Evolutionary conservation across 2,797 vertebrate genomes (phyloP), one percentile per base, ranked within the genome.

Genomic region (Molossus alvarezi): DNA sequence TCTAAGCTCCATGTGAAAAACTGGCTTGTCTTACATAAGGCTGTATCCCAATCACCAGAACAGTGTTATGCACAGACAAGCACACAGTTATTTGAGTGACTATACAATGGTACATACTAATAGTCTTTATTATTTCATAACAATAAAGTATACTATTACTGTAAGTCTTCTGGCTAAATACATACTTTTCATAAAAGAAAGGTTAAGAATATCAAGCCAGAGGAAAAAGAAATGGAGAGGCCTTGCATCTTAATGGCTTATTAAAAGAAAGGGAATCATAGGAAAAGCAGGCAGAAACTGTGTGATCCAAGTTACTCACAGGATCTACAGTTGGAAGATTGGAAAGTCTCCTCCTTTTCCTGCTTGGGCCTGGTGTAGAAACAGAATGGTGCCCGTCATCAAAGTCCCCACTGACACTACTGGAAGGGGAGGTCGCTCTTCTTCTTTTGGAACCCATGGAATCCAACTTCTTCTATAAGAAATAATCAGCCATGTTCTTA

Each of bases 261-360:
- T 79, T 82, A 79, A 75, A 95, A 53, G 10, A 27, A 37, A 87
- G 15, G 5, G 76, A 95, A 88, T n/a, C 1, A 2, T 20, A 23
- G 27, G 8, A 60, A 90, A 88, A 64, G 45, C 27, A 91, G n/a
- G 33, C 58, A 90, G 79, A 86, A 93, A 98, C 91, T 2, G 11
- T 29, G 23, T 17, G 53, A 73, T 18, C 77, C 60, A 89, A 96
- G 77, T 20, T 97, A 98, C 99, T 99, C 99, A 99, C 99, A 98
- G 99, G 99, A 99, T 99, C 99, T 96, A 99, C 99, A 87, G 99
- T 99, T 71, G 99, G 99, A 98, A 99, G 99, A 98, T 99, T 99
- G 96, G 99, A 99, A 96, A 99, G 99, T 98, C 99, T 98, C 98
- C 99, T 99, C 97, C 99, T 99, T 98, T 99, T 99, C 97, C 99